Evolutionary conservation across 1,140 invertebrate species (phyloP).

Genomic region (Procambarus clarkii): DNA sequence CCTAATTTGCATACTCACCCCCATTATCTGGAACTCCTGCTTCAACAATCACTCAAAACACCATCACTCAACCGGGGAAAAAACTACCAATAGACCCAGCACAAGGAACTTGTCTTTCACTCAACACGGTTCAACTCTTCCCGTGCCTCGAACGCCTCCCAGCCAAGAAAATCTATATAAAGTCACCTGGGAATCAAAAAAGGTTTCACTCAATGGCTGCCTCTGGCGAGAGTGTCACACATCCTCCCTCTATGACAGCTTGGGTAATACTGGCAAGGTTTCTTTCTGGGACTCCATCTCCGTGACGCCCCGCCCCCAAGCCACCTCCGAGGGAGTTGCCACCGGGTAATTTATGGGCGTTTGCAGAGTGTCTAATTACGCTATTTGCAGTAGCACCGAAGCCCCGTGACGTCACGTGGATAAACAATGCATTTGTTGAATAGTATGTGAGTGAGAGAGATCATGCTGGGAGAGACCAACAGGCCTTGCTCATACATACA

Average conservation of each 20-base stretch:
- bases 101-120: too few relatives aligned
- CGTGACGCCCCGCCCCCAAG: slow-evolving; percentile 31
- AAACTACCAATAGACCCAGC: too few relatives aligned
- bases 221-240: neutral
- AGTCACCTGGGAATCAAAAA: too few relatives aligned
- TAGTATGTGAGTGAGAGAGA: neutral
- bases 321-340: slow-evolving; percentile 15
- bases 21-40: neutral
- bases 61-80: too few relatives aligned
- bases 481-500: too few relatives aligned
- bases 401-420: neutral
- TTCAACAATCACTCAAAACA: neutral
- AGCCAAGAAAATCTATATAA: too few relatives aligned
- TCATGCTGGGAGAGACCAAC: neutral
- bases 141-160: too few relatives aligned
- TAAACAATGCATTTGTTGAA: neutral
- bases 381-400: neutral
- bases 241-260: slow-evolving; percentile 6
- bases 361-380: neutral
- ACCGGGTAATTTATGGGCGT: neutral
- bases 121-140: too few relatives aligned
- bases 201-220: too few relatives aligned
- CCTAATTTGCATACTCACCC: neutral
- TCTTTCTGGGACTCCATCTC: slow-evolving; percentile 24
- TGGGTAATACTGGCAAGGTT: slow-evolving; percentile 18